A percentile compares a stretch with the other conserved stretches of the same genome.
phyloP scores from a whole-genome alignment of 2,888 invertebrate species.

The Nemurella pictetii region DNA sequence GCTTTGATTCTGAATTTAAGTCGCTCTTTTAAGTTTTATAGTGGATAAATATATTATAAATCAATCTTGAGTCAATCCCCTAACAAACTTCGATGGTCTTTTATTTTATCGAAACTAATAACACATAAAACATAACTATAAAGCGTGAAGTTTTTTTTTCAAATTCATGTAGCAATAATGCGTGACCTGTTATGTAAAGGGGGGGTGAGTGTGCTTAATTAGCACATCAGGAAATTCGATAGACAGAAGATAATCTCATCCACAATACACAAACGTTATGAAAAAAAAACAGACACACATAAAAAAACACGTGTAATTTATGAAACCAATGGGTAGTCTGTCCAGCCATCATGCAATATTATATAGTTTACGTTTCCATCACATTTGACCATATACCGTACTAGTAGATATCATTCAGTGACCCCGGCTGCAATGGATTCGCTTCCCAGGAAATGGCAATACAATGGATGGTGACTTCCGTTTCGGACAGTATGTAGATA shows the following conservation, averaged over 20 bases:
- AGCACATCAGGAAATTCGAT: not conserved
- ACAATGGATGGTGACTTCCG: conserved; percentile 24
- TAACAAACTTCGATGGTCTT: too few species aligned
- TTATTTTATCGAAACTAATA: too few species aligned
- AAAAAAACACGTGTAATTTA: not conserved
- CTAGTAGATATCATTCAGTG: not conserved
- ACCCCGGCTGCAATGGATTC: not conserved
- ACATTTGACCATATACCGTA: not conserved
- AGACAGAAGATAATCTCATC: not conserved
- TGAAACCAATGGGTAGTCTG: too few species aligned
- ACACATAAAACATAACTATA: not conserved
- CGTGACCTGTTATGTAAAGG: too few species aligned
- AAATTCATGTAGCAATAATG: too few species aligned
- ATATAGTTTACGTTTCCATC: not conserved
- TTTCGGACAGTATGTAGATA: conserved; percentile 46
- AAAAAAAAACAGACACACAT: not conserved
- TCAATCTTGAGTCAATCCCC: too few species aligned
- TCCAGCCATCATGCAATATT: too few species aligned
- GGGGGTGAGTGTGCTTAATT: too few species aligned
- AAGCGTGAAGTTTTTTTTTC: not conserved
- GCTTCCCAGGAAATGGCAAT: conserved; percentile 4
- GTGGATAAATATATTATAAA: too few species aligned
- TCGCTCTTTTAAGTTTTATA: too few species aligned
- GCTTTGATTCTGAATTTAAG: too few species aligned
- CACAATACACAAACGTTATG: not conserved